Evolutionary conservation across 2,113 vertebrate species (phyloP), one percentile per base, ranked within the genome.

Genomic region (Corythoichthys haematopterus): DNA sequence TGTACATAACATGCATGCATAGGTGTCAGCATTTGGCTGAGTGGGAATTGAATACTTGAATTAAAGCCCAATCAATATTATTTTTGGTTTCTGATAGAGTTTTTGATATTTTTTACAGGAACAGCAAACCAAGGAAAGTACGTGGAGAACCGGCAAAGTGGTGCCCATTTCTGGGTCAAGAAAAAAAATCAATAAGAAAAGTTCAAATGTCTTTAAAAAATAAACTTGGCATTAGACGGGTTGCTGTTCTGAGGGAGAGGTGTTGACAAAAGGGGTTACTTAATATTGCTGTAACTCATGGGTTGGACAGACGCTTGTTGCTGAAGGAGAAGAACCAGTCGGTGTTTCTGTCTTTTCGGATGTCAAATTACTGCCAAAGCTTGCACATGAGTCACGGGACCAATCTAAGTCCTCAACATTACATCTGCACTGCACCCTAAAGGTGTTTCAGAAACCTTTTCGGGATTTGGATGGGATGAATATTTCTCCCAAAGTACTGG

Each of bases 141-240:
- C 81, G 81, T 89, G 90, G 90, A 77, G 87, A 89, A 88, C 86
- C 89, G 87, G 87, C 83, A 84, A 85, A 84, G 83, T 89, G 88
- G 85, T 91, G 89, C 86, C 88, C 86, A 82, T 90, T 91, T 89
- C 84, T 90, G 88, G 89, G 88, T 91, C 87, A 87, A 72, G 15
- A 87, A 78, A 80, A 88, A 82, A 63, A 56, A 38, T 74, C 85
- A 91, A 89, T 88, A 93, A 93, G 91, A 92, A 85, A 93, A 89
- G 87, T 91, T 91, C 90, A 91, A 89, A 91, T 90, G 87, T 88
- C 86, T 90, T 92, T 87, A 90, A 89, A 90, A 90, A 92, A 91
- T 89, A 92, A 89, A 91, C 79, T 77, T 85, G 86, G 75, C 76
- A 86, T 84, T 82, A 74, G 79, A 63, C 2, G 68, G 76, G 68